These are phyloP conservation scores for Lycorma delicatula DNA, from an alignment of 1,140 invertebrate species.

Conservation along the genomic window DNA sequence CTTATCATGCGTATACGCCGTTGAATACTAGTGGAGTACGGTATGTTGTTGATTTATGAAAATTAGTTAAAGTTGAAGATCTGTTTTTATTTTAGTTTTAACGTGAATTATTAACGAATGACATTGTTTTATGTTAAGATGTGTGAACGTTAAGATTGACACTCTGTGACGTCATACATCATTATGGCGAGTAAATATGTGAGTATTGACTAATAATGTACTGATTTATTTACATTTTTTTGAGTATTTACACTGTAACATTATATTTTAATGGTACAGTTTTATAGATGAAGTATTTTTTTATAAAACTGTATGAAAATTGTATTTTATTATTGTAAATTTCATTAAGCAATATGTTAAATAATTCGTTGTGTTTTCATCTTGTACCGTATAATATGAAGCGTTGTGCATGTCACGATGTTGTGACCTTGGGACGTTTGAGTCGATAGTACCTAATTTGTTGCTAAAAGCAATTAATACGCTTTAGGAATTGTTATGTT, in stretches of 20 bases:
- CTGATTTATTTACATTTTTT: not conserved
- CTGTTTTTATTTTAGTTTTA: too few relatives aligned
- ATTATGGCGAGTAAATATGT: constrained; percentile 13
- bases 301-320: not conserved
- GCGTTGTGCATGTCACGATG: constrained; percentile 3
- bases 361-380: not conserved
- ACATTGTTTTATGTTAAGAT: too few relatives aligned
- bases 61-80: too few relatives aligned
- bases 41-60: too few relatives aligned
- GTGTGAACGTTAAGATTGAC: too few relatives aligned
- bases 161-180: constrained; percentile 3
- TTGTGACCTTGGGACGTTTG: constrained; percentile 7
- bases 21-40: too few relatives aligned
- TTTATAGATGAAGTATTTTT: not conserved
- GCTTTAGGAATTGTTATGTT: too few relatives aligned
- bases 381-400: not conserved
- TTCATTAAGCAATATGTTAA: constrained; percentile 3
- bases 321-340: not conserved
- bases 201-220: constrained; percentile 7
- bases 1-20: too few relatives aligned
- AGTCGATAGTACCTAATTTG: not conserved
- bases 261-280: not conserved
- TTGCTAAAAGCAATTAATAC: not conserved
- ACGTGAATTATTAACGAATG: too few relatives aligned
- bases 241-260: not conserved